phyloP scores from a whole-genome alignment of 1,140 invertebrate genomes.

The Dreissena rostriformis region DNA sequence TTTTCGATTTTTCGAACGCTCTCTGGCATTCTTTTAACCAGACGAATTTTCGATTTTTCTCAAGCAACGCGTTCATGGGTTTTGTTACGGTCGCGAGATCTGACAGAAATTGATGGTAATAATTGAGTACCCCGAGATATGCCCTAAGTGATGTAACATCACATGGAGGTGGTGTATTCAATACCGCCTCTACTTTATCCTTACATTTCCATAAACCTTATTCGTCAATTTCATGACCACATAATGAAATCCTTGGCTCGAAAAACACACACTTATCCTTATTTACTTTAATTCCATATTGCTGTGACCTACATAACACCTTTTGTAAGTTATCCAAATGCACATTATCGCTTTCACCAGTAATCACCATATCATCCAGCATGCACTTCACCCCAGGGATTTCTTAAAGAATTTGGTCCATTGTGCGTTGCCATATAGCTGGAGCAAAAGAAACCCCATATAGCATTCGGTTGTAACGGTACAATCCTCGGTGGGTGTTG shows the following conservation, averaged over 20 bases:
- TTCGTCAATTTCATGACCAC: slow-evolving; percentile 12
- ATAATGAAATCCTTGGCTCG: neutral
- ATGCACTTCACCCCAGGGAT: slow-evolving; percentile 31
- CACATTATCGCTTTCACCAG: slow-evolving; percentile 40
- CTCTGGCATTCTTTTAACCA: slow-evolving; percentile 29
- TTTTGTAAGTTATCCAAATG: slow-evolving; percentile 51
- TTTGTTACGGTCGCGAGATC: slow-evolving; percentile 13
- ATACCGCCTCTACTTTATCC: slow-evolving; percentile 58
- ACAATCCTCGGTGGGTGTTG: slow-evolving; percentile 68
- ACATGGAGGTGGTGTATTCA: slow-evolving; percentile 31
- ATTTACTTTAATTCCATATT: slow-evolving; percentile 8
- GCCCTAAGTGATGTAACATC: slow-evolving; percentile 48
- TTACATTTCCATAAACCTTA: slow-evolving; percentile 13
- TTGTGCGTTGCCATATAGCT: slow-evolving; percentile 82
- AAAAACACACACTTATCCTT: slow-evolving; percentile 20
- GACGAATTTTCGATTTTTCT: slow-evolving; percentile 39
- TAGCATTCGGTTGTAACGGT: slow-evolving; percentile 16
- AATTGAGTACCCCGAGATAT: slow-evolving; percentile 60
- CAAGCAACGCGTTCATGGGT: slow-evolving; percentile 54
- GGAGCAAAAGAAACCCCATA: slow-evolving; percentile 79
- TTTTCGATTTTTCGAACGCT: slow-evolving; percentile 47
- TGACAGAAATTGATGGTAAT: slow-evolving; percentile 57
- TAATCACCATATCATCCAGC: slow-evolving; percentile 63
- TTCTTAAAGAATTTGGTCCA: slow-evolving; percentile 78
- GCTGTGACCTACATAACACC: slow-evolving; percentile 37